Percentiles rank a stretch among this genome's conserved stretches.
These are phyloP conservation scores for Xylophagus ater DNA, from an alignment of 2,888 invertebrate species.

Conservation along the genomic window DNA sequence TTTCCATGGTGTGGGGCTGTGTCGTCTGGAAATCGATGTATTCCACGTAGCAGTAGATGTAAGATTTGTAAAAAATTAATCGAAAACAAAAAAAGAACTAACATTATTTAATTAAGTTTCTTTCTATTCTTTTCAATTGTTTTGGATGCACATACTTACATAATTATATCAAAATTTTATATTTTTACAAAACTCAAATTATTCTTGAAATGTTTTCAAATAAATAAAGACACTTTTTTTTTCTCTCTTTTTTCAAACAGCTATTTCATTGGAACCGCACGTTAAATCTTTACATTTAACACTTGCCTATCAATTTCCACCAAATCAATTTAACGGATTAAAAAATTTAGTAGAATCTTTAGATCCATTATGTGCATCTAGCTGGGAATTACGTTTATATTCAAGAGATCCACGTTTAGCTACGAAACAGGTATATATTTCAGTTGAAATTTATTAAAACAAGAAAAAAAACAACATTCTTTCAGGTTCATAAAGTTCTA, in stretches of 20 bases:
- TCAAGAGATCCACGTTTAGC: constrained; percentile 70
- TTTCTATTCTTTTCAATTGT: constrained; percentile 8
- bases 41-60: constrained; percentile 52
- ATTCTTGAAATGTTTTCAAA: neutral
- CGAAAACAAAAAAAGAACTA: neutral
- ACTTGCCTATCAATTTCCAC: constrained; percentile 77
- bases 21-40: constrained; percentile 49
- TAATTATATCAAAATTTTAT: constrained; percentile 11
- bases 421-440: constrained; percentile 49
- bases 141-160: constrained; percentile 4
- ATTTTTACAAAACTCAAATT: constrained; percentile 7
- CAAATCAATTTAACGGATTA: constrained; percentile 56
- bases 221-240: constrained; percentile 15
- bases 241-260: constrained; percentile 33
- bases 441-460: neutral
- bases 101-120: too few species aligned
- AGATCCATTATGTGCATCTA: constrained; percentile 51
- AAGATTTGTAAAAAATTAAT: constrained; percentile 32
- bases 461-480: constrained; percentile 7
- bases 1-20: constrained; percentile 60
- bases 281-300: constrained; percentile 80
- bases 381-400: constrained; percentile 80
- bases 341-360: constrained; percentile 63
- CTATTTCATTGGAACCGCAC: constrained; percentile 64
- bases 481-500: constrained; percentile 64